phyloP scores from a whole-genome alignment of 2,113 vertebrate species.

The Dicentrarchus labrax region DNA sequence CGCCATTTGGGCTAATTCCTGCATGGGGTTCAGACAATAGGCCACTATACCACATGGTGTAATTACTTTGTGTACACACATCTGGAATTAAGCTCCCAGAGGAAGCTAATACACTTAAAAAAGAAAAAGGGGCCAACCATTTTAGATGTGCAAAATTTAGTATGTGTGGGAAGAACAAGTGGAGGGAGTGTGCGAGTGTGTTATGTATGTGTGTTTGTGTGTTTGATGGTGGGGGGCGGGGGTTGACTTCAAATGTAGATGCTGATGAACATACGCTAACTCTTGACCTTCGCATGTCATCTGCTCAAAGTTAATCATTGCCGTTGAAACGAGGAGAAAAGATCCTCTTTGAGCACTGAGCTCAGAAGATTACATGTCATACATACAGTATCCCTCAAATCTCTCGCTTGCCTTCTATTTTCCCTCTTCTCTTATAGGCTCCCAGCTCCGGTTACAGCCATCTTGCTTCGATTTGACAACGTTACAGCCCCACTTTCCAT shows the following conservation, averaged over 20 bases:
- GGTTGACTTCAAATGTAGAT: conserved; percentile 39
- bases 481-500: conserved; percentile 55
- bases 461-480: conserved; percentile 69
- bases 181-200: conserved; percentile 12
- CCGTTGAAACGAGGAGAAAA: conserved; percentile 46
- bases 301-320: conserved; percentile 57
- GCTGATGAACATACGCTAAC: conserved; percentile 33
- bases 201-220: not conserved
- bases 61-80: conserved; percentile 87
- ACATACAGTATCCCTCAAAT: conserved; percentile 49
- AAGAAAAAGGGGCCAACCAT: conserved; percentile 54
- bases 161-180: conserved; percentile 65
- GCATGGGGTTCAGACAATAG: conserved; percentile 84
- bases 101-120: conserved; percentile 76
- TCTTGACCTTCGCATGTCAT: conserved; percentile 45
- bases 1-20: conserved; percentile 84
- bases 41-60: conserved; percentile 82
- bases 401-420: conserved; percentile 23
- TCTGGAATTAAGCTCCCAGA: conserved; percentile 83
- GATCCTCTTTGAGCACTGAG: conserved; percentile 29
- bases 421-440: conserved; percentile 16
- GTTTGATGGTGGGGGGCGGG: not conserved
- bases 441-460: conserved; percentile 56
- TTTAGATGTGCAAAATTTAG: conserved; percentile 71
- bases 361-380: conserved; percentile 56